A percentile compares a stretch with the other conserved stretches of the same genome.
phyloP scores from a whole-genome alignment of 2,888 invertebrate species.

The Tipula vernalis region DNA sequence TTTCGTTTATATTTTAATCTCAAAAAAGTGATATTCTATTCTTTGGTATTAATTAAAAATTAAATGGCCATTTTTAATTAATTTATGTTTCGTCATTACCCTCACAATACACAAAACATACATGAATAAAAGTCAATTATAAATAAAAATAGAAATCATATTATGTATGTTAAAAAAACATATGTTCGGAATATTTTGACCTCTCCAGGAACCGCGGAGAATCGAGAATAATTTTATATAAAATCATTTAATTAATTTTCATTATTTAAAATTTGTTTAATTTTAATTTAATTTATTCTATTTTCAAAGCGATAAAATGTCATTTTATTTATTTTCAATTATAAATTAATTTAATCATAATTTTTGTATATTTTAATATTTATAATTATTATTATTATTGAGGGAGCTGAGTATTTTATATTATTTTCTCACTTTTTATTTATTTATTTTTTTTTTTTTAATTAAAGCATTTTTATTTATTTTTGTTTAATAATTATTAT shows the following conservation, averaged over 20 bases:
- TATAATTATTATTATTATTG: neutral
- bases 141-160: neutral
- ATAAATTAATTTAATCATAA: neutral
- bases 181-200: neutral
- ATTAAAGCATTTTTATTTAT: neutral
- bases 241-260: neutral
- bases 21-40: neutral
- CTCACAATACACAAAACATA: neutral
- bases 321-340: neutral
- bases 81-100: neutral
- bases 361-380: neutral
- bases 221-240: neutral
- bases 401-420: slow-evolving; percentile 4
- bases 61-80: neutral
- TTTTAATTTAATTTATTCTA: neutral
- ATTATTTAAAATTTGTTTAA: neutral
- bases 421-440: neutral
- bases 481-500: neutral
- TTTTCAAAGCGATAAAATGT: slow-evolving; percentile 4
- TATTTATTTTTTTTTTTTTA: neutral
- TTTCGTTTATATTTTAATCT: neutral
- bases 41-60: neutral
- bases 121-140: neutral
- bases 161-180: neutral
- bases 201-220: neutral